These are phyloP conservation scores for Babylonia areolata DNA, from an alignment of 1,140 invertebrate species.

Conservation along the genomic window DNA sequence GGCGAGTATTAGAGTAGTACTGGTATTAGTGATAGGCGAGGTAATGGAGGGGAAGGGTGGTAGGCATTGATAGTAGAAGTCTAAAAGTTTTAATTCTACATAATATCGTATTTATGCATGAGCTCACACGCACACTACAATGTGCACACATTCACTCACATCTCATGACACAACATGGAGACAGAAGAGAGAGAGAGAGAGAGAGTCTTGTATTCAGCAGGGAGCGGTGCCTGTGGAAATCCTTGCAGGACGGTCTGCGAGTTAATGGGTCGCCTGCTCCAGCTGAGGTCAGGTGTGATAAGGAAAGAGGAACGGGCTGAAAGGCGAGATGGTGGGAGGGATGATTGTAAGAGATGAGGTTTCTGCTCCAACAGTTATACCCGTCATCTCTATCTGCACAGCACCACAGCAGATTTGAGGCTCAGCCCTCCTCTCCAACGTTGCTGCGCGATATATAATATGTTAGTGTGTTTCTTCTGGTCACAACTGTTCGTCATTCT, in stretches of 20 bases:
- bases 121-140: no score
- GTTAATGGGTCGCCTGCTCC: conserved; percentile 12
- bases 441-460: background rate
- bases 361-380: background rate
- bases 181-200: no score
- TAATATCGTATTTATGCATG: no score
- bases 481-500: no score
- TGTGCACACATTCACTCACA: background rate
- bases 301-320: background rate
- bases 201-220: no score
- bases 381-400: background rate
- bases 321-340: background rate
- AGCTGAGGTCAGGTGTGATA: conserved; percentile 5
- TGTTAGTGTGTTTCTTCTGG: no score
- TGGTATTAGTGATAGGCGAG: no score
- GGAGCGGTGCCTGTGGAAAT: background rate
- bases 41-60: no score
- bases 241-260: background rate
- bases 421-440: background rate
- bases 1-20: no score
- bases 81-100: no score
- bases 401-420: background rate
- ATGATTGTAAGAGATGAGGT: conserved; percentile 28
- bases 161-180: no score
- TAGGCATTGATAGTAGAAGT: no score